Evolutionary conservation across 2,113 vertebrate species (phyloP), one percentile per base, ranked within the genome.

Genomic region (Gobiocypris rarus): DNA sequence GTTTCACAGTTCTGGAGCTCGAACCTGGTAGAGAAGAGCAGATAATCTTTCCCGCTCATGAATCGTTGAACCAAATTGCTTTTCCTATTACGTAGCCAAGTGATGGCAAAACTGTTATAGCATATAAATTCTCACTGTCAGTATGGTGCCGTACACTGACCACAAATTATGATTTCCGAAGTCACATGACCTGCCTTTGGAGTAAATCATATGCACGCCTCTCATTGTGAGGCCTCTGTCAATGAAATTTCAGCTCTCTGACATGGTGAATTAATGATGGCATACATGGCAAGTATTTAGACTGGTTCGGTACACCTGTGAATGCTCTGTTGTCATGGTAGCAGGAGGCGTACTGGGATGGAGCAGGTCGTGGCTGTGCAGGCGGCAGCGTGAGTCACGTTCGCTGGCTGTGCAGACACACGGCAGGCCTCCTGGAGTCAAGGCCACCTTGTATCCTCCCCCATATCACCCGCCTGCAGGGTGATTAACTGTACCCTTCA

Each of bases 1-100:
- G 87, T 90, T 87, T 90, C 59, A 84, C 73, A 54, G 83, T 88
- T 87, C 54, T 58, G 34, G 73, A 89, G 82, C 85, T 87, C 61
- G 81, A 88, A 76, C 80, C 67, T 88, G 83, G 26, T 26, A 52
- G 26, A 28, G 50, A 26, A 80, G 54, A 26, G n/a, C 56, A 61
- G 50, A 61, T 78, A 4, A 78, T 59, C 34, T 43, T 38, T 9
- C 34, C 28, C 56, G 19, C 26, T 50, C 24, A 28, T 50, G 45
- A 54, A 54, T 54, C 50, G 2, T 54, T 54, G 52, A 75, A 50
- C 45, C 15, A 50, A 52, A 26, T 52, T 10, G 24, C 26, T 75
- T 73, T 75, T 75, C 10, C 31, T 75, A 52, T 31, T 50, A 28
- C 3, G 15, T 52, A 10, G 22, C 41, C 10, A 45, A 45, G n/a